These are phyloP conservation scores for Uropsilus gracilis DNA, from an alignment of 2,113 vertebrate species.

Conservation along the genomic window DNA sequence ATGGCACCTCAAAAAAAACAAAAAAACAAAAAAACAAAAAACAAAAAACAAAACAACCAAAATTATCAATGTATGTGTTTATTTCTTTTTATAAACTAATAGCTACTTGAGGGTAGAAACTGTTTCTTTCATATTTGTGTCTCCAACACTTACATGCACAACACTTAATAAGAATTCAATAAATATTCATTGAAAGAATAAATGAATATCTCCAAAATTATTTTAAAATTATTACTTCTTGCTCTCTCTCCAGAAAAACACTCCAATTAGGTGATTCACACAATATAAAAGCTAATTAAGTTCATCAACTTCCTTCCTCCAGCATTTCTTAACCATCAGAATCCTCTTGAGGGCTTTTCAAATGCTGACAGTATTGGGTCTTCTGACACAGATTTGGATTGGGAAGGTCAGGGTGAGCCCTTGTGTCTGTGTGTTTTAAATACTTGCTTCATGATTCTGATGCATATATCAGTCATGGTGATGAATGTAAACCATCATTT, in stretches of 20 bases:
- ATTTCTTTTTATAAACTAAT: neutral
- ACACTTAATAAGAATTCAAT: neutral
- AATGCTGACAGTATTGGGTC: neutral
- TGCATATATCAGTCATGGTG: neutral
- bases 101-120: neutral
- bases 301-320: neutral
- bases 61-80: neutral
- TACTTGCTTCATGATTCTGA: neutral
- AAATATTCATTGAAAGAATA: neutral
- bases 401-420: neutral
- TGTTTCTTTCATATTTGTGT: neutral
- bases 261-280: neutral
- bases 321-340: neutral
- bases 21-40: too few species aligned
- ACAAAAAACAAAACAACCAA: neutral
- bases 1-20: too few species aligned
- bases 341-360: neutral
- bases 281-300: constrained; percentile 10
- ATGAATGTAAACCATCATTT: neutral
- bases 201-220: neutral
- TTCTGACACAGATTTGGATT: neutral
- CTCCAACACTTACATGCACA: neutral
- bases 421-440: neutral
- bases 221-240: constrained; percentile 10
- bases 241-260: neutral